Evolutionary conservation across 2,797 vertebrate species (phyloP).

Genomic region (Megaceryle alcyon): DNA sequence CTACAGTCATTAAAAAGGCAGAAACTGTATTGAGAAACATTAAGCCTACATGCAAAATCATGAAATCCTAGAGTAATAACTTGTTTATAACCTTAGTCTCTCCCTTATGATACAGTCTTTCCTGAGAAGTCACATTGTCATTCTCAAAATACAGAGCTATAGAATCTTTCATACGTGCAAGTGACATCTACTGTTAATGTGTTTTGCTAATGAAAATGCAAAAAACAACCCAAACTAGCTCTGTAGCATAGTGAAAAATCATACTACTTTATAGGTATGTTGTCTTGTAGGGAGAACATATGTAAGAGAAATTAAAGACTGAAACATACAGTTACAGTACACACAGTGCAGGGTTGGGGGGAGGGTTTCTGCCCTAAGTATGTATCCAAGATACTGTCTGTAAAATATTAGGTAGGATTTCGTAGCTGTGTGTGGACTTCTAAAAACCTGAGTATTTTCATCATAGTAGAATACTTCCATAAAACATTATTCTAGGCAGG

Average conservation of each 20-base stretch:
- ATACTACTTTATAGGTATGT: neutral
- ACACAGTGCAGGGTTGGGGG: no score
- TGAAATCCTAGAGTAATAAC: constrained; percentile 54
- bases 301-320: neutral
- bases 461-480: neutral
- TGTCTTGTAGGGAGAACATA: neutral
- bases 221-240: neutral
- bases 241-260: neutral
- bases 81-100: constrained; percentile 53
- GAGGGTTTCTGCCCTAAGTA: neutral
- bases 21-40: constrained; percentile 50
- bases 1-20: constrained; percentile 47
- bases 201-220: neutral
- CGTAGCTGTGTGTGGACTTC: neutral
- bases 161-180: neutral
- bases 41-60: constrained; percentile 29
- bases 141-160: neutral
- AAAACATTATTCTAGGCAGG: neutral
- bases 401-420: neutral
- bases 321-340: neutral
- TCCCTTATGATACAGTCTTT: constrained; percentile 42
- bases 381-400: neutral
- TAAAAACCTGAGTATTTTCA: neutral
- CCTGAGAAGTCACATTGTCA: neutral
- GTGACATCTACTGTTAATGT: neutral